phyloP scores from a whole-genome alignment of 2,888 invertebrate species.

The Drosophila barbarae region DNA sequence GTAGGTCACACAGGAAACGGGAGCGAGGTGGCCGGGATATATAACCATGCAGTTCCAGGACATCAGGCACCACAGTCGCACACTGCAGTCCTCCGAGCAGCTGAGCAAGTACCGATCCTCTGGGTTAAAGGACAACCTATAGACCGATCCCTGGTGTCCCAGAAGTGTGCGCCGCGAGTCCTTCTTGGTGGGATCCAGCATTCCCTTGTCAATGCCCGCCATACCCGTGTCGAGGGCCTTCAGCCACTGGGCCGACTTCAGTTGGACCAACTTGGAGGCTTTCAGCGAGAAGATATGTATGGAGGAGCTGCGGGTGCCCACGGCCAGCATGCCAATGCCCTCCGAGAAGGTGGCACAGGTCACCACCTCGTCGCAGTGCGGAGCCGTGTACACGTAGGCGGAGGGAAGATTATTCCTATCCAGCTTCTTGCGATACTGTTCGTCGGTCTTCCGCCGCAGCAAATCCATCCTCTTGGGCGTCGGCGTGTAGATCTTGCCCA shows the following conservation, averaged over 20 bases:
- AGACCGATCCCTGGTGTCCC: conserved; percentile 54
- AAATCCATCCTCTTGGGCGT: conserved; percentile 47
- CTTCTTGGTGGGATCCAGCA: conserved; percentile 39
- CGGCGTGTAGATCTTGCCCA: conserved; percentile 41
- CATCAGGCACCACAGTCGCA: conserved; percentile 57
- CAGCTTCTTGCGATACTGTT: conserved; percentile 46
- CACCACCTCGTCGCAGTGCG: conserved; percentile 24
- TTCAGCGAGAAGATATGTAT: conserved; percentile 50
- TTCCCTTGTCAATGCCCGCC: conserved; percentile 45
- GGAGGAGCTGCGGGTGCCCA: conserved; percentile 46
- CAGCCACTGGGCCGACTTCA: conserved; percentile 41
- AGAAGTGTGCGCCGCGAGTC: conserved; percentile 29
- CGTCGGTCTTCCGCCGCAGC: conserved; percentile 39
- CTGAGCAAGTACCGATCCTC: conserved; percentile 49
- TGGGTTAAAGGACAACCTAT: conserved; percentile 45
- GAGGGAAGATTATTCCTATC: conserved; percentile 43
- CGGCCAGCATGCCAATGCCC: conserved; percentile 37
- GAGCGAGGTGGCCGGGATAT: conserved; percentile 49
- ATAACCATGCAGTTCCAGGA: conserved; percentile 61
- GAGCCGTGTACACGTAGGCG: conserved; percentile 43
- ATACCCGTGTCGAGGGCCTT: conserved; percentile 34
- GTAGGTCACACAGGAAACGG: conserved; percentile 44
- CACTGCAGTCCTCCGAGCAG: conserved; percentile 50
- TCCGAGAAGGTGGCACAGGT: conserved; percentile 51
- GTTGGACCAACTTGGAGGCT: conserved; percentile 45